Conservation (phyloP, 2,888 invertebrate genomes). For the Marasmarcha lunaedactyla region DNA sequence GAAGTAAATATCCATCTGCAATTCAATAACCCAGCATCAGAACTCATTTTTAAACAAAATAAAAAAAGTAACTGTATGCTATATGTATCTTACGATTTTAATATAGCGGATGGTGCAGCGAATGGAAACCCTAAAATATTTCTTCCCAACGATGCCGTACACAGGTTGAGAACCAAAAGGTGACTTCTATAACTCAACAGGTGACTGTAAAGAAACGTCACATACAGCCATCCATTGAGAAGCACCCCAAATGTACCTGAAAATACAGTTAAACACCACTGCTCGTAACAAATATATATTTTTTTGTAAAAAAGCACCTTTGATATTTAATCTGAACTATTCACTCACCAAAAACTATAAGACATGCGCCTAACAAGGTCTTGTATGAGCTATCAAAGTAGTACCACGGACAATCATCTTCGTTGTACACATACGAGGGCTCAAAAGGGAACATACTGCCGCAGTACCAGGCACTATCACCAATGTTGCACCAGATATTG, state of each 20-base stretch:
- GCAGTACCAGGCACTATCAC: no score
- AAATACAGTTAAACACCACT: no score
- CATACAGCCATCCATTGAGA: slow-evolving; percentile 67
- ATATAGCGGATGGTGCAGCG: slow-evolving; percentile 62
- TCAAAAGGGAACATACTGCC: slow-evolving; percentile 22
- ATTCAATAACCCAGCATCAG: no score
- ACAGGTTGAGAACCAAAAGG: slow-evolving; percentile 63
- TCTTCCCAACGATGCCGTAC: slow-evolving; percentile 62
- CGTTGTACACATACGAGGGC: slow-evolving; percentile 24
- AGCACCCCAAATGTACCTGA: slow-evolving; percentile 67
- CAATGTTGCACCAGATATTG: background rate
- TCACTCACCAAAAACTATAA: slow-evolving; percentile 63
- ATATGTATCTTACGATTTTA: slow-evolving; percentile 51
- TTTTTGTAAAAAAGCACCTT: slow-evolving; percentile 13
- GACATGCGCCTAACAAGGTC: slow-evolving; percentile 60
- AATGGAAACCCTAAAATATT: slow-evolving; percentile 66
- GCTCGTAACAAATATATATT: no score
- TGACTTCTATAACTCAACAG: slow-evolving; percentile 64
- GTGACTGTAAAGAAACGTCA: slow-evolving; percentile 67
- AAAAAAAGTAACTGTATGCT: slow-evolving; percentile 6
- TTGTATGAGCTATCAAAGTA: slow-evolving; percentile 67
- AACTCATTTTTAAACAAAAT: no score
- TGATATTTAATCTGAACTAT: background rate
- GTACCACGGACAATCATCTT: slow-evolving; percentile 66
- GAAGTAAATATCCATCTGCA: slow-evolving; percentile 69